Evolutionary conservation across 1,140 invertebrate genomes (phyloP).

Genomic region (Drosophila oshimai): DNA sequence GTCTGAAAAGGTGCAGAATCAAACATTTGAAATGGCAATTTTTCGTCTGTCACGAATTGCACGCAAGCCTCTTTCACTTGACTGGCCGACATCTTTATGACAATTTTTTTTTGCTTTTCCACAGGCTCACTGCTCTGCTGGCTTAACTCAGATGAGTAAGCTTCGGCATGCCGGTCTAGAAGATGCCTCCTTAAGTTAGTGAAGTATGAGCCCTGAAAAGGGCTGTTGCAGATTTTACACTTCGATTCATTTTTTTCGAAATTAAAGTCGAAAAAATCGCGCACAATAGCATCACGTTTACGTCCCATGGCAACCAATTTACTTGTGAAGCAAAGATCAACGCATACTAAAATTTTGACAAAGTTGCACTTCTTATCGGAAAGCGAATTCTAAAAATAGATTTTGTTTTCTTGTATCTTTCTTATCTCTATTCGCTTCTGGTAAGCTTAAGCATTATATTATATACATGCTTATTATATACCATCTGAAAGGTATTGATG

Average conservation of each 20-base stretch:
- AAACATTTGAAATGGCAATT: too few relatives aligned
- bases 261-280: not conserved
- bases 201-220: not conserved
- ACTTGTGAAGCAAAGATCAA: not conserved
- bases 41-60: too few relatives aligned
- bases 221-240: not conserved
- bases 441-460: too few relatives aligned
- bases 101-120: not conserved
- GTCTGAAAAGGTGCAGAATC: too few relatives aligned
- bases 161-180: not conserved
- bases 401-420: not conserved
- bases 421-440: not conserved
- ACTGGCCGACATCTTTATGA: too few relatives aligned
- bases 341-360: not conserved
- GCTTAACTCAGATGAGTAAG: not conserved
- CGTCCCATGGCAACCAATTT: not conserved
- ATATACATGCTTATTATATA: too few relatives aligned
- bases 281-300: not conserved
- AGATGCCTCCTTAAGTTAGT: constrained; percentile 1
- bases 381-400: not conserved
- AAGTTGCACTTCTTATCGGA: not conserved
- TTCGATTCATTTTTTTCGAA: not conserved
- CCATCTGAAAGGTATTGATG: too few relatives aligned
- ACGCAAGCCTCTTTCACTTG: too few relatives aligned
- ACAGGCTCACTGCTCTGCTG: not conserved